Conservation (phyloP, 1,140 invertebrate genomes). For the Drosophila nasuta region DNA sequence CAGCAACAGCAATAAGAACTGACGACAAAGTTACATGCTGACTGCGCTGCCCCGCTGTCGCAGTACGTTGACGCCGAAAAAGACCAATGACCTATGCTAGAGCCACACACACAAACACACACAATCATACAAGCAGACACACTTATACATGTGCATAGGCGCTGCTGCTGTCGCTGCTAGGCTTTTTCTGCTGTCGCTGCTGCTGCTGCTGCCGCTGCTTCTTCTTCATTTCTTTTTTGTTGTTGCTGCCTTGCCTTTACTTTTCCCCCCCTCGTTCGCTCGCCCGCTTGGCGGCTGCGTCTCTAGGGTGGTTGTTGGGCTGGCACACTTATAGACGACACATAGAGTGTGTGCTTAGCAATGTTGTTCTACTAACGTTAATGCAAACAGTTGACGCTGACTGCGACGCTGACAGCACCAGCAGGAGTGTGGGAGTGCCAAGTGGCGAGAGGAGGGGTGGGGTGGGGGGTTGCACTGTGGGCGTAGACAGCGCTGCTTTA, state of each 20-base stretch:
- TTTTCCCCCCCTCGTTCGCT: not conserved
- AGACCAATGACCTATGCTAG: conserved; percentile 84
- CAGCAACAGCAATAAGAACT: conserved; percentile 53
- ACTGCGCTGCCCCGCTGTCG: conserved; percentile 67
- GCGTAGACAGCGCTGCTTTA: conserved; percentile 57
- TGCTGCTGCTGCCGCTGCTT: conserved; percentile 4
- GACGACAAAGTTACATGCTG: conserved; percentile 78
- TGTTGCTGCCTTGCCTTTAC: conserved; percentile 42
- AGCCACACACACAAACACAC: conserved; percentile 27
- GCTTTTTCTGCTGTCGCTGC: conserved; percentile 35
- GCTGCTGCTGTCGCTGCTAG: conserved; percentile 52
- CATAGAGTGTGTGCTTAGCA: conserved; percentile 71
- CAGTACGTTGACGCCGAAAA: conserved; percentile 85
- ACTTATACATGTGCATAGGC: conserved; percentile 35
- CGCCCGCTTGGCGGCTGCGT: conserved; percentile 17
- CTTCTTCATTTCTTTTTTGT: conserved; percentile 10
- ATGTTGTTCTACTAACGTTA: conserved; percentile 83
- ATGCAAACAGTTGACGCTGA: conserved; percentile 73
- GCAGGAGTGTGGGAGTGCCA: not conserved
- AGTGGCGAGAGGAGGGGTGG: not conserved
- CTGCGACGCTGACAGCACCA: conserved; percentile 16
- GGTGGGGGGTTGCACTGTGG: conserved; percentile 24
- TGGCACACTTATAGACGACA: conserved; percentile 79
- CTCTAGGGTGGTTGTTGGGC: conserved; percentile 45
- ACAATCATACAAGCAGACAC: too few species aligned